These are phyloP conservation scores for Cryptus armator DNA, from an alignment of 2,888 invertebrate species.

Conservation along the genomic window DNA sequence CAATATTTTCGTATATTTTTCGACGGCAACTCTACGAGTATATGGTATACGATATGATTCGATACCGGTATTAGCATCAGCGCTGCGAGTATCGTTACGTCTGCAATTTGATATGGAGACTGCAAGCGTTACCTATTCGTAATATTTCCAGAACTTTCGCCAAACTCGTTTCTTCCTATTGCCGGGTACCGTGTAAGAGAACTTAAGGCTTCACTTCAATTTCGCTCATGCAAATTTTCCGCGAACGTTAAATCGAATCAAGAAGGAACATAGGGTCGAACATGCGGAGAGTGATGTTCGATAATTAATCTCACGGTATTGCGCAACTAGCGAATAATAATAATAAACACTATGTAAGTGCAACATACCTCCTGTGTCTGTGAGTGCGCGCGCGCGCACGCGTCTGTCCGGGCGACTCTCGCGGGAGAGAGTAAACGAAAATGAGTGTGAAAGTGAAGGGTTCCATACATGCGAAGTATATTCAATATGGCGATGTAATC, in stretches of 20 bases:
- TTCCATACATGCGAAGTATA: conserved; percentile 5
- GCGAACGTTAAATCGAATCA: not conserved
- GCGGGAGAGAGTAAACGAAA: conserved; percentile 46
- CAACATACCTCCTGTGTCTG: not conserved
- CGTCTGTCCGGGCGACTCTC: not conserved
- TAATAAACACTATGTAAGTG: conserved; percentile 23
- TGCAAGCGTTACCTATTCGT: not conserved
- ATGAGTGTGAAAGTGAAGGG: conserved; percentile 62
- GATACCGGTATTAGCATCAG: not conserved
- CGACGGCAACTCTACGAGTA: not conserved
- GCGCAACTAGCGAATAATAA: conserved; percentile 26
- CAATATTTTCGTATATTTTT: too few relatives aligned
- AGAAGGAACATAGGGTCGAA: not conserved
- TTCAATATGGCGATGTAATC: conserved; percentile 27
- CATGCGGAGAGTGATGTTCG: not conserved
- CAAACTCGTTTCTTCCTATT: not conserved
- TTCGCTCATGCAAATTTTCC: not conserved
- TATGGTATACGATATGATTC: not conserved
- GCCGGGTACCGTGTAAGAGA: not conserved
- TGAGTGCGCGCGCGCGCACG: not conserved
- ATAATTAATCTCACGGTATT: conserved; percentile 26
- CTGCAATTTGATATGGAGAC: conserved; percentile 3
- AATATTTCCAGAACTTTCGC: conserved; percentile 7
- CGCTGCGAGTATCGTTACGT: not conserved
- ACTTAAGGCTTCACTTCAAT: not conserved